These are phyloP conservation scores for Saccostrea echinata DNA, from an alignment of 1,140 invertebrate genomes.

Conservation along the genomic window DNA sequence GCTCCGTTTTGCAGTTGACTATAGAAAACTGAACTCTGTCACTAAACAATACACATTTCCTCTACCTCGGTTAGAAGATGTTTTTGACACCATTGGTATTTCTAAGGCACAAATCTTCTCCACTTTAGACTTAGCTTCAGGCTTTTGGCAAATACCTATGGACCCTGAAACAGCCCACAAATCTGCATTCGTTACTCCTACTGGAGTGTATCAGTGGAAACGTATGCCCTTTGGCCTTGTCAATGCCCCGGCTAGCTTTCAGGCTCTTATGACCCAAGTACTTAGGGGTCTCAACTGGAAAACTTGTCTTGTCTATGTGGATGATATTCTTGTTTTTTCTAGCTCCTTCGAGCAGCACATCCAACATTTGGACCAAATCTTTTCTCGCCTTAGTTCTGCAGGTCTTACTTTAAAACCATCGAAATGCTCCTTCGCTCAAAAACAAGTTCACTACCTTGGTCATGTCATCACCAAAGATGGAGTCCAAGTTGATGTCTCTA, in stretches of 20 bases:
- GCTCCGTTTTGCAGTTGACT: no score
- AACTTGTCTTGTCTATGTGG: no score
- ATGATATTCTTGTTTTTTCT: slow-evolving; percentile 64
- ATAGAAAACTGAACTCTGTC: no score
- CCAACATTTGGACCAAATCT: slow-evolving; percentile 56
- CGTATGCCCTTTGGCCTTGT: no score
- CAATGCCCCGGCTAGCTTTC: no score
- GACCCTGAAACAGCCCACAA: slow-evolving; percentile 52
- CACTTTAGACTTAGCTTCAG: slow-evolving; percentile 54
- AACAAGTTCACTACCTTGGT: slow-evolving; percentile 58
- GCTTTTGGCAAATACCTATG: slow-evolving; percentile 60
- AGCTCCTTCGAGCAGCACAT: slow-evolving; percentile 79
- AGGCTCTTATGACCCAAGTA: no score
- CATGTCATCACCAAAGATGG: slow-evolving; percentile 59
- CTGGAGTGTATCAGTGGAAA: slow-evolving; percentile 48
- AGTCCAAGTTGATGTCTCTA: slow-evolving; percentile 42
- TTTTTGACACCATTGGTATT: no score
- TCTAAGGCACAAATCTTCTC: no score
- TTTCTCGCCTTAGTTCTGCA: slow-evolving; percentile 35
- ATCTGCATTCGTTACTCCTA: slow-evolving; percentile 50
- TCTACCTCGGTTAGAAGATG: no score
- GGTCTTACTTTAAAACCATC: slow-evolving; percentile 46
- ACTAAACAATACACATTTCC: no score
- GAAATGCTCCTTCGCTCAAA: slow-evolving; percentile 56
- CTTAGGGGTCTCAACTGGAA: no score